A percentile compares a stretch with the other conserved stretches of the same genome.
Evolutionary conservation across 1,140 invertebrate species (phyloP).

Genomic region (Drosophila orosa): DNA sequence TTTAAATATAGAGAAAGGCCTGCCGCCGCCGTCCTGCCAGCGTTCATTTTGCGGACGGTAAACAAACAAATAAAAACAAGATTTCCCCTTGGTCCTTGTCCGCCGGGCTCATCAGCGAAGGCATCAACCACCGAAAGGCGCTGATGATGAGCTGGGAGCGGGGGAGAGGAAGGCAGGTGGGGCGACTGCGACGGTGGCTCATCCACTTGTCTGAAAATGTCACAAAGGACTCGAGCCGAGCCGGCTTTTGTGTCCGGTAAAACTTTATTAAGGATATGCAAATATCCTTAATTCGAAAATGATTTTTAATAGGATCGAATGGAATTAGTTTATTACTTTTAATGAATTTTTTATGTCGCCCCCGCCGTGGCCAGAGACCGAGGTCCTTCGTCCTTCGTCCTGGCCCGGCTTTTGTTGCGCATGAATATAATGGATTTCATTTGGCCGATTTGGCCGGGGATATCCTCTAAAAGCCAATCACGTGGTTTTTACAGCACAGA

Average conservation of each 20-base stretch:
- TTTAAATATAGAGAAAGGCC: slow-evolving; percentile 72
- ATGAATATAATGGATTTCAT: slow-evolving; percentile 75
- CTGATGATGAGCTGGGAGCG: slow-evolving; percentile 44
- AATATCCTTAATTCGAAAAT: slow-evolving; percentile 84
- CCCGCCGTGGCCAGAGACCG: slow-evolving; percentile 10
- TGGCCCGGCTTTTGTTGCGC: slow-evolving; percentile 61
- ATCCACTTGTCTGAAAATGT: slow-evolving; percentile 81
- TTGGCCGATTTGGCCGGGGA: slow-evolving; percentile 20
- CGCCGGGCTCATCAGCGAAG: slow-evolving; percentile 56
- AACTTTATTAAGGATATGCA: slow-evolving; percentile 84
- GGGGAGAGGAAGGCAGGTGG: slow-evolving; percentile 19
- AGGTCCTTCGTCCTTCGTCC: slow-evolving; percentile 1
- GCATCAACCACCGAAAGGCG: slow-evolving; percentile 70
- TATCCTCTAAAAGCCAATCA: slow-evolving; percentile 68
- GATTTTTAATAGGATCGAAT: slow-evolving; percentile 85
- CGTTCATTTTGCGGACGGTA: slow-evolving; percentile 82
- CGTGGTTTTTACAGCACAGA: slow-evolving; percentile 47
- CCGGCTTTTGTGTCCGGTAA: slow-evolving; percentile 68
- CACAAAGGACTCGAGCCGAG: slow-evolving; percentile 61
- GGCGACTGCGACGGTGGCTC: slow-evolving; percentile 26
- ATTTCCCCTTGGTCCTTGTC: slow-evolving; percentile 46
- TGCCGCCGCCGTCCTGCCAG: slow-evolving; percentile 29
- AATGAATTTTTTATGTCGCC: slow-evolving; percentile 84
- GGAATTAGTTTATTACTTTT: slow-evolving; percentile 85
- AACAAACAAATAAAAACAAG: slow-evolving; percentile 83